Evolutionary conservation across 2,888 invertebrate species (phyloP).

Genomic region (Operophtera brumata): DNA sequence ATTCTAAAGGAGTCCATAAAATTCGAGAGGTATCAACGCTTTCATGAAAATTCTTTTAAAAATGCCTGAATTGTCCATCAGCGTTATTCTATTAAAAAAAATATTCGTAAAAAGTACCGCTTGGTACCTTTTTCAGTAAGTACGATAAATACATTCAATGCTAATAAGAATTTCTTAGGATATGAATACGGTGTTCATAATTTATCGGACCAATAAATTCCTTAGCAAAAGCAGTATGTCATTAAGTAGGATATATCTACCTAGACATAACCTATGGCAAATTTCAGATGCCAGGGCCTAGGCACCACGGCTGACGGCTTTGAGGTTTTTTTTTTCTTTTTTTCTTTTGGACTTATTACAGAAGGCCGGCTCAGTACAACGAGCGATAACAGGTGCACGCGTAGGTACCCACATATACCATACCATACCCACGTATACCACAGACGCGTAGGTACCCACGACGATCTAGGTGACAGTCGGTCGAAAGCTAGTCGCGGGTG

Average conservation of each 20-base stretch:
- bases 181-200: background rate
- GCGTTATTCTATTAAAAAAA: constrained; percentile 5
- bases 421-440: no score
- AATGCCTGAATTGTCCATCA: constrained; percentile 1
- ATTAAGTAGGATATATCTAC: background rate
- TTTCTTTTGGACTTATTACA: no score
- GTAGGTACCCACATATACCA: no score
- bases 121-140: background rate
- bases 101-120: background rate
- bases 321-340: no score
- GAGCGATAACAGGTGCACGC: no score
- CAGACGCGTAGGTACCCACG: no score
- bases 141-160: constrained; percentile 3
- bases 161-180: background rate
- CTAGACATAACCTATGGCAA: background rate
- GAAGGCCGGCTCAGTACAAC: no score
- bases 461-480: no score
- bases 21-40: background rate
- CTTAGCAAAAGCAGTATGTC: background rate
- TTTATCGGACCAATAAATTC: background rate
- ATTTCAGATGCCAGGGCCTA: no score
- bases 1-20: background rate
- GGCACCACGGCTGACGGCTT: no score
- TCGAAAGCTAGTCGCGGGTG: no score
- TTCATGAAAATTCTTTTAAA: constrained; percentile 10